Base-by-base conservation (phyloP, 2,888 invertebrate genomes). In the Erebia epiphron region DNA sequence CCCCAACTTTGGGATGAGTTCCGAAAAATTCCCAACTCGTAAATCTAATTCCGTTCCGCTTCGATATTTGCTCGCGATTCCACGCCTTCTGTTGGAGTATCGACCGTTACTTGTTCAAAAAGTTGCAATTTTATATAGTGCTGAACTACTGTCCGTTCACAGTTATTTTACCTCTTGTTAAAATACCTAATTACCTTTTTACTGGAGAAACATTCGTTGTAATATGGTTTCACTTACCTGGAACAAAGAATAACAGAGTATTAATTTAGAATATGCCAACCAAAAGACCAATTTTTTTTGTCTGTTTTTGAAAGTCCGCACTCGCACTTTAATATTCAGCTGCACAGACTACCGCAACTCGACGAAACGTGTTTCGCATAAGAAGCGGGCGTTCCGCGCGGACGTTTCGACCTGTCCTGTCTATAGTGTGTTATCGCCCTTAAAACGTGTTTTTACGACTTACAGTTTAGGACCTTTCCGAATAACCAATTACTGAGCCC, bases 1-100 rank as follows among this genome's bases (percentile, higher is more conserved):
- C 88, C 83, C 76, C 79, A 82, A 84, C 82, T 80, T 83, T 65
- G 72, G 87, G 87, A 87, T 86, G 88, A 88, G 86, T 89, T 87
- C 89, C 87, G 86, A 89, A 90, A 90, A 90, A 90, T 87, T 87
- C 86, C 86, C 84, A 85, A 88, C 85, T 89, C 89, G 87, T 89
- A 92, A 92, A 92, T 92, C 90, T 90, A 92, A 91, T 92, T 92
- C 86, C 82, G 84, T 82, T 83, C 85, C 84, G 84, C 82, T 81
- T 74, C 81, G 86, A 87, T 87, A 86, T 86, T 87, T 86, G 88
- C 86, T 79, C 81, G 80, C 79, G 77, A 80, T 81, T 80, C 72
- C 76, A 70, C 67, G 68, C 74, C 76, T 80, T 78, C 79, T 67
- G 67, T 67, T 67, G 49, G 67, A 50, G 57, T 49, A 56, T 56